phyloP scores from a whole-genome alignment of 2,888 invertebrate species.

The Eupithecia subumbrata region DNA sequence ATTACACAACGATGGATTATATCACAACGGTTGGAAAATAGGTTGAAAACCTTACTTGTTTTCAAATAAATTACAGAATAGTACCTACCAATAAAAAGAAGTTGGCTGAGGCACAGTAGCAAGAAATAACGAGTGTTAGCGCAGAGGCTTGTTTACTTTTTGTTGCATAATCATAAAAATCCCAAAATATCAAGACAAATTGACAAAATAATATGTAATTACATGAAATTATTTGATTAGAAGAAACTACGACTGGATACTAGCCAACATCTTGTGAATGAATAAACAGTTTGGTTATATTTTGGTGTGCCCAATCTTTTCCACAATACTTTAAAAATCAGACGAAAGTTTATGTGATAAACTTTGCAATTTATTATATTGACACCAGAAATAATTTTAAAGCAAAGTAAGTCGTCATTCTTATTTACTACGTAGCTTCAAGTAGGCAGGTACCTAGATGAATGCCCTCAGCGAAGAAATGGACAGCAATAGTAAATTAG shows the following conservation, averaged over 20 bases:
- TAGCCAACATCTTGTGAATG: slow-evolving; percentile 28
- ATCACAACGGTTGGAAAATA: background rate
- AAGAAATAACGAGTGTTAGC: background rate
- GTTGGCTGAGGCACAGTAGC: background rate
- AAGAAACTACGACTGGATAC: slow-evolving; percentile 23
- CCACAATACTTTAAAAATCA: slow-evolving; percentile 14
- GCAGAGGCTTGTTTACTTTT: background rate
- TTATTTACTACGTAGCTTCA: background rate
- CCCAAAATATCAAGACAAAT: slow-evolving; percentile 23
- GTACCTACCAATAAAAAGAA: background rate
- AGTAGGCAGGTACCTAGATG: background rate
- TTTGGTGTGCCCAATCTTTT: slow-evolving; percentile 8
- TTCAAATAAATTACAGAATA: background rate
- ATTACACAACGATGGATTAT: background rate
- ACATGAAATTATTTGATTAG: slow-evolving; percentile 25
- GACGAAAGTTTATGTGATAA: slow-evolving; percentile 13
- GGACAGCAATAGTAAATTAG: background rate
- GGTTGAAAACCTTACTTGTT: slow-evolving; percentile 1
- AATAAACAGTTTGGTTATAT: slow-evolving; percentile 26
- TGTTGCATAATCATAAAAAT: slow-evolving; percentile 9
- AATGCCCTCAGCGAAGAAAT: background rate
- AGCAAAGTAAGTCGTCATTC: background rate
- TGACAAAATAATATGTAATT: slow-evolving; percentile 26
- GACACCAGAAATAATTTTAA: background rate
- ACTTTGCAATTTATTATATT: background rate